Evolutionary conservation across 2,113 vertebrate genomes (phyloP), one percentile per base, ranked within the genome.

Genomic region (Thinocorus orbignyianus): DNA sequence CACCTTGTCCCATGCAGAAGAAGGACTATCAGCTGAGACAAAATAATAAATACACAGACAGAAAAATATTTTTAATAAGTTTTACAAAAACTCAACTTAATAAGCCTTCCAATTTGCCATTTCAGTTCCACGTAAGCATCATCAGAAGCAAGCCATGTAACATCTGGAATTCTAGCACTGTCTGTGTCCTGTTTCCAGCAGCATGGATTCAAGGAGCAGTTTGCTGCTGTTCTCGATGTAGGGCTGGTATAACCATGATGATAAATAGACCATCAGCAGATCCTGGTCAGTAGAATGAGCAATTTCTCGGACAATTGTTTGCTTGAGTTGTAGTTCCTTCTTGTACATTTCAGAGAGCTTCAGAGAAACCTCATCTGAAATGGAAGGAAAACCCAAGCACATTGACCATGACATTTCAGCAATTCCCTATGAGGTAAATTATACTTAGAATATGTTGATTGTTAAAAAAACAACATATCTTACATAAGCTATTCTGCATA

Each of bases 201-300:
- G 98, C 98, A 99, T 98, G 71, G 98, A 97, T 94, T 99, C 99
- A 9, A 99, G 97, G 0, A 97, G 97, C 31, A 99, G 96, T 82
- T 95, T 97, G 95, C 94, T 97, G 73, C 89, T 87, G 9, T 97
- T 95, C 9, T 98, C 98, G 68, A 98, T 92, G 48, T 98, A 99
- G 11, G 99, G 99, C 97, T 99, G 99, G 93, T 99, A 98, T 30
- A 99, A 96, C 99, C 99, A 99, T 4, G 98, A 98, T 0, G 99
- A 99, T 80, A 99, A 95, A 96, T 98, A 99, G 65, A 99, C 98
- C 98, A 99, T 97, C 95, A 96, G 72, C 54, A 99, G 98, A 96
- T 99, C 98, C 13, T 93, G 95, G 95, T 97, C 96, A 3, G 60
- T 3, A 2, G 96, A 96, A 97, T 99, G 99, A 9, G 99, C 99